Percentiles rank a stretch among this genome's conserved stretches.
Conservation (phyloP, 2,797 vertebrate genomes). For the Threskiornis aethiopicus region DNA sequence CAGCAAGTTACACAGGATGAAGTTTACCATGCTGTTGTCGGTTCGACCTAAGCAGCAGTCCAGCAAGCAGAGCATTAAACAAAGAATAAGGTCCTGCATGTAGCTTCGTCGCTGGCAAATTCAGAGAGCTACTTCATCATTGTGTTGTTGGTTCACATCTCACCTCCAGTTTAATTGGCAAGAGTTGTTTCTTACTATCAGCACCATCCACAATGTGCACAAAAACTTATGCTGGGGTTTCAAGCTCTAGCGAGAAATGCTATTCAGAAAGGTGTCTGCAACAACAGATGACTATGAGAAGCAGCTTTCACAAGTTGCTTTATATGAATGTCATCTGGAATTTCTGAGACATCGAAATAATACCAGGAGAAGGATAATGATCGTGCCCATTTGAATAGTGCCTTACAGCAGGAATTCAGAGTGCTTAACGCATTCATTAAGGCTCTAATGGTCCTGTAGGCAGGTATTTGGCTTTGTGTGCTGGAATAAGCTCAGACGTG, state of each 20-base stretch:
- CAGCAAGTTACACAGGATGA: not conserved
- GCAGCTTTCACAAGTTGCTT: not conserved
- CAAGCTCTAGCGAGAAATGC: not conserved
- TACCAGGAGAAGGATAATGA: not conserved
- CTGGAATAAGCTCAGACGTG: not conserved
- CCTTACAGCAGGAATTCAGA: not conserved
- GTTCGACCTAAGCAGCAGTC: not conserved
- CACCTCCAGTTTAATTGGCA: not conserved
- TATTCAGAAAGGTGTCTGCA: not conserved
- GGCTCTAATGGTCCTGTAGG: not conserved
- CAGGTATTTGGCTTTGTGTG: not conserved
- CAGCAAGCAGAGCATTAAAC: not conserved
- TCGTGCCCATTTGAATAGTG: fast-evolving
- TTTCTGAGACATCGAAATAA: fast-evolving
- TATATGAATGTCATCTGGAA: not conserved
- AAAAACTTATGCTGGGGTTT: not conserved
- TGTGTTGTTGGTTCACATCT: not conserved
- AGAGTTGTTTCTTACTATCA: not conserved
- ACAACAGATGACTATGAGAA: not conserved
- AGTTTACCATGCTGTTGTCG: not conserved
- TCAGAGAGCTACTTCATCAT: not conserved
- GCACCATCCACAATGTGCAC: not conserved
- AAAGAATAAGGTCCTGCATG: not conserved
- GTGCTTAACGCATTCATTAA: fast-evolving
- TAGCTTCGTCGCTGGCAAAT: not conserved